phyloP scores from a whole-genome alignment of 2,113 vertebrate genomes.

The Misgurnus mizolepis region DNA sequence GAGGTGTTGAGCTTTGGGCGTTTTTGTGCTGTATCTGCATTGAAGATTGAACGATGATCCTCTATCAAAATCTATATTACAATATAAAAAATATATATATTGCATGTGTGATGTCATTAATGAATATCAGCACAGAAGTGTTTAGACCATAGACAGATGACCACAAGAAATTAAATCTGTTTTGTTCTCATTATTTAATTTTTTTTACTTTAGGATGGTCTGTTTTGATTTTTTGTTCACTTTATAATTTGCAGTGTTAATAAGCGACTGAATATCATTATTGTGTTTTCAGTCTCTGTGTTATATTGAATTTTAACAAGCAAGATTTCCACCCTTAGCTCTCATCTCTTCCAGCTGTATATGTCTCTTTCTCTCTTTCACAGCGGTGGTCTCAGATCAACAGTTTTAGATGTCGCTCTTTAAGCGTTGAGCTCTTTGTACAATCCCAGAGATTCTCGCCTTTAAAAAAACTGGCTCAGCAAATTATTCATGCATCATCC shows the following conservation, averaged over 20 bases:
- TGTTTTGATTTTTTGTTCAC: background rate
- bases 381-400: background rate
- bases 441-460: conserved; percentile 2
- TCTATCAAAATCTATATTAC: no score
- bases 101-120: no score
- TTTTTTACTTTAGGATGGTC: background rate
- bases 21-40: no score
- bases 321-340: conserved; percentile 10
- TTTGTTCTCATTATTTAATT: no score
- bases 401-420: conserved; percentile 4
- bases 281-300: background rate
- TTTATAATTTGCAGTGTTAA: background rate
- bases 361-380: conserved; percentile 22
- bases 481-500: background rate
- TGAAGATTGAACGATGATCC: no score
- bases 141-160: no score
- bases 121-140: no score
- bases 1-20: background rate
- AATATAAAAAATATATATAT: no score
- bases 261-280: background rate
- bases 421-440: conserved; percentile 15
- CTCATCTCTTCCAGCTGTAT: background rate
- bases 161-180: no score
- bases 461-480: background rate
- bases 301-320: background rate